Base-by-base conservation (phyloP, 2,888 invertebrate genomes). In the Margaritifera margaritifera region DNA sequence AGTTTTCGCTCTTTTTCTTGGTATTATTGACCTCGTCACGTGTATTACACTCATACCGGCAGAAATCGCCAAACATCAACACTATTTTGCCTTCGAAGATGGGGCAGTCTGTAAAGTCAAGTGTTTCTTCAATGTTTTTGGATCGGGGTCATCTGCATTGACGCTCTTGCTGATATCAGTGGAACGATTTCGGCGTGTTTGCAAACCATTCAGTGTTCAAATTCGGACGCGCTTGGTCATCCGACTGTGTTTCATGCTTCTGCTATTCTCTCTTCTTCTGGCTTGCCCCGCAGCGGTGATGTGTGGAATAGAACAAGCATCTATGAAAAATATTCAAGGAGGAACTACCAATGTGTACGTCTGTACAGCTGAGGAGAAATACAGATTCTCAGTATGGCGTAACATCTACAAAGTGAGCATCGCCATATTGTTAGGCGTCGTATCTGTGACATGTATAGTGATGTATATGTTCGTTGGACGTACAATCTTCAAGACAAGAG, bases 61-160 rank as follows among this genome's bases (percentile, higher is more conserved):
- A 8, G 77, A 77, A 58, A 74, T 77, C 64, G 25, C 57, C 0
- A 77, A 74, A 54, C 77, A 77, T 50, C 31, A 68, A 50, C 72
- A 77, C 56, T 77, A 67, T 60, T 77, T 77, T 59, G 64, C 72
- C 8, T 77, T 74, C 51, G 74, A 67, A 56, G 68, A 69, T 63
- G 4, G 72, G 11, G 67, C 65, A 25, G 57, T 74, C 66, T 77
- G 77, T 52, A 77, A 77, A 51, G 53, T 69, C 2, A 77, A 77
- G 58, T 74, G 72, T 51, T 27, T 77, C 6, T 72, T 77, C 60
- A 77, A 77, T 59, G 77, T 77, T 4, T 77, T 72, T 72, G 74
- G 74, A 11, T 72, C 70, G 1, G 66, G 68, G 59, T 72, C 77
- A 6, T 74, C 74, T 6, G 74, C 77, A 11, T 42, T 77, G 42